Conservation (phyloP, 1,140 invertebrate genomes). For the Bombus consobrinus region DNA sequence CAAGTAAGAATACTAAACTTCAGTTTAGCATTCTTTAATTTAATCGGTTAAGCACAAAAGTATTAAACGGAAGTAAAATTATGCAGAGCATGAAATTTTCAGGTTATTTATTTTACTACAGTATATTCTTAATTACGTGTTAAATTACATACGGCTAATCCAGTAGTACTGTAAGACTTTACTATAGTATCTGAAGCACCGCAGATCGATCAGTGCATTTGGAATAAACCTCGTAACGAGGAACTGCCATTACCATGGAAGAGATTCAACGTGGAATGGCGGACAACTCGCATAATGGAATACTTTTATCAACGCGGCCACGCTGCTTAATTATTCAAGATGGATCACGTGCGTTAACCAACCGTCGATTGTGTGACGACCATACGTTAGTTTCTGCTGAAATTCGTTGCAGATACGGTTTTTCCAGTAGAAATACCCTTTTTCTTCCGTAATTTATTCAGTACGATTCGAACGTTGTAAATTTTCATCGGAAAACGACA, state of each 20-base stretch:
- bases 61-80: no score
- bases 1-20: no score
- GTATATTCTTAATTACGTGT: no score
- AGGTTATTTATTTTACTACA: no score
- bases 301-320: constrained; percentile 74
- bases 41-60: no score
- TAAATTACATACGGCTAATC: no score
- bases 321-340: constrained; percentile 75
- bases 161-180: neutral
- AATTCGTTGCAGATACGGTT: constrained; percentile 51
- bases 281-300: constrained; percentile 75
- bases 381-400: constrained; percentile 19
- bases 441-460: neutral
- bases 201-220: constrained; percentile 52
- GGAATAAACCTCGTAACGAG: constrained; percentile 67
- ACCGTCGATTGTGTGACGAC: constrained; percentile 47
- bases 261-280: constrained; percentile 58
- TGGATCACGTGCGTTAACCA: constrained; percentile 66
- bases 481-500: neutral
- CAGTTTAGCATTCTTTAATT: no score
- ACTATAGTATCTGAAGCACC: neutral
- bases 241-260: constrained; percentile 72
- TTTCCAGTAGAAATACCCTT: constrained; percentile 23
- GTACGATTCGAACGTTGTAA: neutral
- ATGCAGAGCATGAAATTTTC: no score